Base-by-base conservation (phyloP, 2,888 invertebrate species). In the Prosopocoilus inquinatus region DNA sequence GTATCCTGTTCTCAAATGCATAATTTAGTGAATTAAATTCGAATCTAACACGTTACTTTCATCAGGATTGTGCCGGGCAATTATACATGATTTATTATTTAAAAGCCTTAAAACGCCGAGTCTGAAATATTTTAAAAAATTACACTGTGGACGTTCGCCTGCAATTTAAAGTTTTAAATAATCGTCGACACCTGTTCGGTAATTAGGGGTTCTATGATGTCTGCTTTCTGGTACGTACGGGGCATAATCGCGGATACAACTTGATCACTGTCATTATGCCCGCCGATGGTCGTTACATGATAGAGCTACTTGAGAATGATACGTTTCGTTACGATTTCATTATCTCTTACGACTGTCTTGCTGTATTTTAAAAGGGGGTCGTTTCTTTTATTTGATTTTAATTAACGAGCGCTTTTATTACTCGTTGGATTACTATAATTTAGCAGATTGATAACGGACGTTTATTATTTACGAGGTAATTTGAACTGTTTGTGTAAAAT, bases 201-300 rank as follows among this genome's bases (percentile, higher is more conserved):
- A 72, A 73, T 73, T 64, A 67, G 63, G 63, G 73, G 73, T 70
- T 71, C 71, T 72, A 71, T 69, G 65, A 60, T 54, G 50, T 39
- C 48, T 50, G 52, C 54, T 58, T 53, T 50, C 54, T 50, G 35
- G 50, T 51, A 35, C 36, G 11, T 32, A 53, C 51, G 51, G 60
- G 55, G 57, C 53, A 64, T 65, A 67, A 67, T 67, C 55, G 65
- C 58, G 16, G 41, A 16, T 28, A 28, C 15, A 41, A 13, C n/a
- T 11, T 9, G 13, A 41, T 11, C 9, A 11, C 41, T 41, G 12
- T 41, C 12, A 41, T 41, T 41, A 41, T 9, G 15, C 15, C 16
- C 15, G 41, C 9, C 16, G 41, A 41, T 41, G 13, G 41, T 41
- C 41, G 15, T 41, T 41, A 35, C 35, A 13, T 16, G 48, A 48